phyloP scores from a whole-genome alignment of 2,888 invertebrate genomes.

The Latrodectus hesperus region DNA sequence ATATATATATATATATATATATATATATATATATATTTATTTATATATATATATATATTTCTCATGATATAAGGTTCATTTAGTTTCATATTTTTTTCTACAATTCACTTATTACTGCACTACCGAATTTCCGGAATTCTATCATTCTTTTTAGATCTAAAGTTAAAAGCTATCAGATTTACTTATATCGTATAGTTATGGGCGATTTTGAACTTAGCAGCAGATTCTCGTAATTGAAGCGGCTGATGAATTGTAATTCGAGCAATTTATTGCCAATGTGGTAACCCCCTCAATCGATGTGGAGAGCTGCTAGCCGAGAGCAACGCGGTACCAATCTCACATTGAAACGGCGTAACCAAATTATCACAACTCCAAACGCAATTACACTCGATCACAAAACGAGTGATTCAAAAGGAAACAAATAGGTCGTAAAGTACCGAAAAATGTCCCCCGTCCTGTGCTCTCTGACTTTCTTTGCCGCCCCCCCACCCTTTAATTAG shows the following conservation, averaged over 20 bases:
- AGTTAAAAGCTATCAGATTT: too few species aligned
- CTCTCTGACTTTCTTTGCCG: constrained; percentile 20
- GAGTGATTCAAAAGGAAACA: constrained; percentile 57
- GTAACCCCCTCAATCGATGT: constrained; percentile 27
- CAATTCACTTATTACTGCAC: too few species aligned
- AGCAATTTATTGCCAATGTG: constrained; percentile 18
- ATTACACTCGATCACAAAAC: constrained; percentile 63
- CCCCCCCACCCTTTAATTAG: background rate
- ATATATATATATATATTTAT: too few species aligned
- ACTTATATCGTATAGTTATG: too few species aligned
- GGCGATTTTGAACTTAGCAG: too few species aligned
- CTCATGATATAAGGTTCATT: too few species aligned
- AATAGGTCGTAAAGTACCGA: constrained; percentile 25
- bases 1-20: too few species aligned
- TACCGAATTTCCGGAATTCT: too few species aligned
- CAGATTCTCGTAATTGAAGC: too few species aligned
- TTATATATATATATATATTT: too few species aligned
- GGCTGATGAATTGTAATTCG: background rate
- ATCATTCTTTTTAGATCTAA: too few species aligned
- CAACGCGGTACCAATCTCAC: constrained; percentile 47
- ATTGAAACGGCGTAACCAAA: constrained; percentile 56
- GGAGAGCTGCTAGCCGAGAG: constrained; percentile 25
- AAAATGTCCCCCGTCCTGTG: constrained; percentile 9
- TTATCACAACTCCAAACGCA: constrained; percentile 64
- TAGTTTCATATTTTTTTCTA: too few species aligned